Evolutionary conservation across 2,888 invertebrate species (phyloP).

Genomic region (Hanleya hanleyi): DNA sequence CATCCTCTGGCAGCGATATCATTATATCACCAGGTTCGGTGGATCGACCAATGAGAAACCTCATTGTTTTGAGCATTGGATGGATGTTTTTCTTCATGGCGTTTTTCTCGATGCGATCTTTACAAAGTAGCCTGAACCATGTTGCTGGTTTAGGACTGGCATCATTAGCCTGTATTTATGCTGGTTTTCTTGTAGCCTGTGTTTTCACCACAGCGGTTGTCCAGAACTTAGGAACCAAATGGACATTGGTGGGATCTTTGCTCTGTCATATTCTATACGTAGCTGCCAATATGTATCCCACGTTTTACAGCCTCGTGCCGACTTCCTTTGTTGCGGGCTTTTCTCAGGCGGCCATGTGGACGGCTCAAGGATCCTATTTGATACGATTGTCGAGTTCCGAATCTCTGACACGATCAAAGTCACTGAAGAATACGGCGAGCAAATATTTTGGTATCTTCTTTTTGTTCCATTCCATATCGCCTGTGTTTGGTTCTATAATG

Average conservation of each 20-base stretch:
- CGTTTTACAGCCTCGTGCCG: neutral
- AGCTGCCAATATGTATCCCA: neutral
- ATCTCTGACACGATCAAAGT: neutral
- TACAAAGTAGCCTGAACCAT: conserved; percentile 9
- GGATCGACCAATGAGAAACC: neutral
- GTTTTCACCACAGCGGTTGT: neutral
- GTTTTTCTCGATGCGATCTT: conserved; percentile 1
- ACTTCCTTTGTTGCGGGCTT: neutral
- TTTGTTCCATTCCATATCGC: neutral
- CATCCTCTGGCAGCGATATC: too few species aligned
- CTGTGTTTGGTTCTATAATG: conserved; percentile 3
- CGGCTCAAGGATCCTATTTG: neutral
- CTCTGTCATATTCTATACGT: neutral
- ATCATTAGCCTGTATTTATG: neutral
- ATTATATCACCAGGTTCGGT: too few species aligned
- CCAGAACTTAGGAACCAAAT: neutral
- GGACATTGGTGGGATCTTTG: neutral
- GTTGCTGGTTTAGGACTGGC: neutral
- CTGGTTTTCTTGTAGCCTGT: neutral
- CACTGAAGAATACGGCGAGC: neutral
- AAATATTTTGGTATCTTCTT: conserved; percentile 3
- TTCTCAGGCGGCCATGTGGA: conserved; percentile 2
- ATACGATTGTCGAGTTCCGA: neutral
- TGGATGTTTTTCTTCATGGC: conserved; percentile 12
- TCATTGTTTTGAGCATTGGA: neutral